A percentile compares a stretch with the other conserved stretches of the same genome.
phyloP scores from a whole-genome alignment of 1,140 invertebrate species.

The Pachyrhynchus sulphureomaculatus region DNA sequence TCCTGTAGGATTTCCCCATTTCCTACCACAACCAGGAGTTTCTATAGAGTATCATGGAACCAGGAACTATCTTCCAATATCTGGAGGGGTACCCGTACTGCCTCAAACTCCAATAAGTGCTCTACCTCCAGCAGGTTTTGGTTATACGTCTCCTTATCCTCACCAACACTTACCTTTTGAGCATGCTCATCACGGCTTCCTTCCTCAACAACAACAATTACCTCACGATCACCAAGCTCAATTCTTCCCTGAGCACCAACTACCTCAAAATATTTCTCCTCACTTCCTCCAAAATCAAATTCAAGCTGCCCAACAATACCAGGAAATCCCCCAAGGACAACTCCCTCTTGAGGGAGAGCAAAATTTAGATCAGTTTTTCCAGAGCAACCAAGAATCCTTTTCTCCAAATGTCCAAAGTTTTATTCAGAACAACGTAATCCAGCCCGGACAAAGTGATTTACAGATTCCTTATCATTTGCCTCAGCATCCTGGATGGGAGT shows the following conservation, averaged over 20 bases:
- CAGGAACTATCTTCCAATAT: slow-evolving; percentile 21
- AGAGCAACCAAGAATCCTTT: not conserved
- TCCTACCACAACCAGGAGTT: slow-evolving; percentile 13
- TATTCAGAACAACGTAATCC: slow-evolving; percentile 29
- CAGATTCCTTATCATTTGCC: slow-evolving; percentile 43
- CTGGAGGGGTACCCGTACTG: not conserved
- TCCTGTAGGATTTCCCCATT: slow-evolving; percentile 8
- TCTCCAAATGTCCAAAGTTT: not conserved
- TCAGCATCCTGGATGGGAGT: slow-evolving; percentile 26
- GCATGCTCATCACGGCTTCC: slow-evolving; percentile 5
- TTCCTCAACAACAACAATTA: slow-evolving; percentile 11
- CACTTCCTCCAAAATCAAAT: slow-evolving; percentile 11
- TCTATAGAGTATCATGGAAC: slow-evolving; percentile 34
- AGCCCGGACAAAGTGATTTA: slow-evolving; percentile 41
- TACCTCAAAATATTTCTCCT: not conserved
- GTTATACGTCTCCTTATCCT: not conserved
- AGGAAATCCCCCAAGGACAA: slow-evolving; percentile 31
- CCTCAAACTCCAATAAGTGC: slow-evolving; percentile 3
- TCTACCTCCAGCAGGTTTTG: slow-evolving; percentile 5
- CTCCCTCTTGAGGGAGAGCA: slow-evolving; percentile 17
- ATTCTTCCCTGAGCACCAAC: slow-evolving; percentile 8
- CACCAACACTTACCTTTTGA: slow-evolving; percentile 25
- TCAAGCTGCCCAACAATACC: slow-evolving; percentile 27
- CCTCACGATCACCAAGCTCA: slow-evolving; percentile 4
- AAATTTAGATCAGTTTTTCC: not conserved